These are phyloP conservation scores for Reinhardtius hippoglossoides DNA, from an alignment of 2,113 vertebrate species.

Conservation along the genomic window DNA sequence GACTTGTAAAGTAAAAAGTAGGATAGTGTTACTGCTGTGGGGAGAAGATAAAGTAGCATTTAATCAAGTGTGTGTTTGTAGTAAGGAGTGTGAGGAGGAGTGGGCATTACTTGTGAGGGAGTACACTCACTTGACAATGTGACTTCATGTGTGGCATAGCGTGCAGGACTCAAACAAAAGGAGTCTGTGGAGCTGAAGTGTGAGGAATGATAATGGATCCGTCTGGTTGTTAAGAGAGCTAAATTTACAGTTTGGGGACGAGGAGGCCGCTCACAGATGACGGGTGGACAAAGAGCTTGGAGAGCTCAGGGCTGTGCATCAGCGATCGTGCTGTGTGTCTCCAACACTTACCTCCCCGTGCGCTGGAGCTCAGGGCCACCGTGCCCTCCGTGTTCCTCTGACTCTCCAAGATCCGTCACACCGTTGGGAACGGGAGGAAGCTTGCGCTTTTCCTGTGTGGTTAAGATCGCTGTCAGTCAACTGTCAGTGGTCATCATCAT, in stretches of 20 bases:
- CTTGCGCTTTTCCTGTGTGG: constrained; percentile 94
- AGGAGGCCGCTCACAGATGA: constrained; percentile 19
- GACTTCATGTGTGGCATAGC: background rate
- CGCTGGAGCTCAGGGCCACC: constrained; percentile 95
- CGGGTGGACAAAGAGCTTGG: constrained; percentile 9
- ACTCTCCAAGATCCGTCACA: constrained; percentile 91
- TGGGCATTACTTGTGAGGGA: no score
- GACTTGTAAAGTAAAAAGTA: no score
- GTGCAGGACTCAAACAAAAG: constrained; percentile 23
- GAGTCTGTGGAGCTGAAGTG: constrained; percentile 26
- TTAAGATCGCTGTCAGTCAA: constrained; percentile 56
- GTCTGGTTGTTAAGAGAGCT: constrained; percentile 20
- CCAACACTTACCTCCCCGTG: constrained; percentile 90
- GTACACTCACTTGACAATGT: background rate
- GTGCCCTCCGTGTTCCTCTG: constrained; percentile 90
- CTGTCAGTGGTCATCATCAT: background rate
- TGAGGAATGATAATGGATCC: constrained; percentile 41
- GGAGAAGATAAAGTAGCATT: no score
- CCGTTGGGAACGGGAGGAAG: constrained; percentile 94
- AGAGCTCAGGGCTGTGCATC: constrained; percentile 12
- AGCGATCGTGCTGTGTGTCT: constrained; percentile 3
- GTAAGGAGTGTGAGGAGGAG: no score
- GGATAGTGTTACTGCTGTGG: no score
- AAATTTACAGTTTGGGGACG: constrained; percentile 38
- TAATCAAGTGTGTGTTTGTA: no score